These are phyloP conservation scores for Pogonocherus hispidulus DNA, from an alignment of 2,888 invertebrate species.

Conservation along the genomic window DNA sequence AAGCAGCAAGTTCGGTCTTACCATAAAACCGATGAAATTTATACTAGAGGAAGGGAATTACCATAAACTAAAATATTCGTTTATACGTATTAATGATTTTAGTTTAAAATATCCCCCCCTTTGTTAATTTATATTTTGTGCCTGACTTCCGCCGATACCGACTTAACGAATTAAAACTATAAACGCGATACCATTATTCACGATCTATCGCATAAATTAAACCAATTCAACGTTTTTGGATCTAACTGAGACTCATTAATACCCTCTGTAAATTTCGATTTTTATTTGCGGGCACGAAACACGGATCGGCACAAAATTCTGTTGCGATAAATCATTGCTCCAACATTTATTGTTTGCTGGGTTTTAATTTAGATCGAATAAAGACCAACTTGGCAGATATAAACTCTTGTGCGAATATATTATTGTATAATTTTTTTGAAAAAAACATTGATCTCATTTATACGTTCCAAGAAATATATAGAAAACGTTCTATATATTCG, in stretches of 20 bases:
- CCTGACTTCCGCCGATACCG: constrained; percentile 59
- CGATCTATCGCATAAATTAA: constrained; percentile 57
- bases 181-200: constrained; percentile 58
- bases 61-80: constrained; percentile 51
- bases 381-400: not conserved
- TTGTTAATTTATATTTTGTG: constrained; percentile 56
- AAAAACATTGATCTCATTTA: too few species aligned
- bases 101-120: constrained; percentile 31
- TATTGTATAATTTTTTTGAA: too few species aligned
- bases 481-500: too few species aligned
- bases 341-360: not conserved
- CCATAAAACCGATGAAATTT: constrained; percentile 38
- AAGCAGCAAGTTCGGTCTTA: too few species aligned
- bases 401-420: too few species aligned
- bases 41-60: constrained; percentile 37
- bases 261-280: constrained; percentile 35
- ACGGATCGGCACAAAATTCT: not conserved
- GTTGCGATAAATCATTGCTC: not conserved
- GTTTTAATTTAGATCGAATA: not conserved
- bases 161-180: constrained; percentile 58
- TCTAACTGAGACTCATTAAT: constrained; percentile 53
- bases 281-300: constrained; percentile 16
- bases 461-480: too few species aligned
- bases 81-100: constrained; percentile 45
- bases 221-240: constrained; percentile 54